Conservation (phyloP, 2,888 invertebrate species). For the Erebia ligea region DNA sequence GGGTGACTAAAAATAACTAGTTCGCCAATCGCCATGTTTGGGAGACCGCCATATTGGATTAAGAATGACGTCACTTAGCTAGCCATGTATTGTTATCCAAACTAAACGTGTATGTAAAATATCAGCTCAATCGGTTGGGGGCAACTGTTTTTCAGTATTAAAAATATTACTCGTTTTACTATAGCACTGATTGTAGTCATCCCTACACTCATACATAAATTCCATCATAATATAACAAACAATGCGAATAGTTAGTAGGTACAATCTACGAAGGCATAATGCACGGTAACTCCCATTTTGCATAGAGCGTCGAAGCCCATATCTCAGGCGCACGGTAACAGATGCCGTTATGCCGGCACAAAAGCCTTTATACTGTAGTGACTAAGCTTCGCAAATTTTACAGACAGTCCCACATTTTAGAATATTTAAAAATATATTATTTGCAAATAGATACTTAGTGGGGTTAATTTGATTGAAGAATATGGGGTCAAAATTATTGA, state of each 20-base stretch:
- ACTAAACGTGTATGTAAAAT: too few species aligned
- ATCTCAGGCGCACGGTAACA: conserved; percentile 38
- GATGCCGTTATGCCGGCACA: conserved; percentile 40
- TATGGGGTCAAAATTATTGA: too few species aligned
- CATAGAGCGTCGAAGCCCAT: conserved; percentile 38
- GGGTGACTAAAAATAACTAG: too few species aligned
- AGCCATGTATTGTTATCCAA: too few species aligned
- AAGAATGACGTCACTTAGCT: too few species aligned
- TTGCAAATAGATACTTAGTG: neutral
- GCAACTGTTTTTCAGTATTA: too few species aligned
- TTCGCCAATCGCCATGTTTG: too few species aligned
- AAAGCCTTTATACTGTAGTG: conserved; percentile 18
- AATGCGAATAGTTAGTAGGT: conserved; percentile 29
- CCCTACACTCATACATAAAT: neutral
- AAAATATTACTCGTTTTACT: too few species aligned
- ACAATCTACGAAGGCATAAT: conserved; percentile 32
- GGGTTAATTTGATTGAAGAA: too few species aligned
- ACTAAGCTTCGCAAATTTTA: conserved; percentile 2
- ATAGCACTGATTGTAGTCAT: too few species aligned
- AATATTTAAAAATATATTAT: neutral
- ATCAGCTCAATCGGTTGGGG: too few species aligned
- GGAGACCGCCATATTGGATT: too few species aligned
- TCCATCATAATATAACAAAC: conserved; percentile 20
- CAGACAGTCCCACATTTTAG: neutral
- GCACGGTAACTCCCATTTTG: conserved; percentile 47